Conservation (phyloP, 2,113 vertebrate species). For the Hydrochoerus hydrochaeris region DNA sequence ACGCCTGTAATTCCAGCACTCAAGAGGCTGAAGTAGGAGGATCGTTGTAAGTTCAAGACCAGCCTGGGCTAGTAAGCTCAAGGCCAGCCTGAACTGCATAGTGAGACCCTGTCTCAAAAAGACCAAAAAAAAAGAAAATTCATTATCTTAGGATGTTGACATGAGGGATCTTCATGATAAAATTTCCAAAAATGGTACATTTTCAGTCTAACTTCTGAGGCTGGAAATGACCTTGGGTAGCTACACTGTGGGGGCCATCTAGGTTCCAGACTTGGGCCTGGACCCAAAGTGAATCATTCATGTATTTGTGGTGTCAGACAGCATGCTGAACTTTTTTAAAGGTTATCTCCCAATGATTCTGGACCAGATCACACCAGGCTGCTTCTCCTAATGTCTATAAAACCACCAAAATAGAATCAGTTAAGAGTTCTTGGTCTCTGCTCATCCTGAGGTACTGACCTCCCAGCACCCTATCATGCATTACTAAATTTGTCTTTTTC, state of each 20-base stretch:
- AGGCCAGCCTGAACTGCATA: too few relatives aligned
- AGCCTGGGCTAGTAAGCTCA: too few relatives aligned
- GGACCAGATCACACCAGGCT: not conserved
- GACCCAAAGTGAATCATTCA: fast-evolving
- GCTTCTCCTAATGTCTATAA: not conserved
- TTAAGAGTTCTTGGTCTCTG: too few relatives aligned
- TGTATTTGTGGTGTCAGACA: not conserved
- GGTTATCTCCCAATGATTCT: not conserved
- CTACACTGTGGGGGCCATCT: fast-evolving
- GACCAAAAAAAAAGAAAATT: too few relatives aligned
- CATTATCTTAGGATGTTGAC: not conserved
- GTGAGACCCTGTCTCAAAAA: too few relatives aligned
- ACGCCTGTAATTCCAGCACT: too few relatives aligned
- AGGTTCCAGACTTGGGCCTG: not conserved
- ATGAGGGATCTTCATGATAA: not conserved
- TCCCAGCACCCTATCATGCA: too few relatives aligned
- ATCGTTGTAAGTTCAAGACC: too few relatives aligned
- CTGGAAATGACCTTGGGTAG: not conserved
- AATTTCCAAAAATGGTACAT: not conserved
- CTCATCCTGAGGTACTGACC: too few relatives aligned
- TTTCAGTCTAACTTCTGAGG: not conserved
- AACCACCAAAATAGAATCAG: not conserved
- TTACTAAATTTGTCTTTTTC: too few relatives aligned
- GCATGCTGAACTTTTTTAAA: not conserved
- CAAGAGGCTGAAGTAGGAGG: too few relatives aligned